phyloP scores from a whole-genome alignment of 2,797 vertebrate species.

The Podarcis siculus region DNA sequence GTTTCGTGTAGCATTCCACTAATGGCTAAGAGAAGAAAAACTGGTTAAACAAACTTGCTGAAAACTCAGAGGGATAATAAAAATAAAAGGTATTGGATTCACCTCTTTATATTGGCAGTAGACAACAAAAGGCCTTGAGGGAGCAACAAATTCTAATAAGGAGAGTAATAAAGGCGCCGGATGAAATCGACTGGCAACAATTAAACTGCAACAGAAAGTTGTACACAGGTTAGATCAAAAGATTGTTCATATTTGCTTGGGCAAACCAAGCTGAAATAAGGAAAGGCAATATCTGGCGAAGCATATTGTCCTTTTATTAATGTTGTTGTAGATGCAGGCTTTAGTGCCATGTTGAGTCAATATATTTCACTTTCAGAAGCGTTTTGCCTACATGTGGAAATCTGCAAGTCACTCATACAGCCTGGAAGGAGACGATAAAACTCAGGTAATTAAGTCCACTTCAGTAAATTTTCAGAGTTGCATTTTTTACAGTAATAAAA shows the following conservation, averaged over 20 bases:
- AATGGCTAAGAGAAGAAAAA: slow-evolving; percentile 82
- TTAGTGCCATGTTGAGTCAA: background rate
- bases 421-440: too few relatives aligned
- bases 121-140: slow-evolving; percentile 94
- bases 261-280: background rate
- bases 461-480: too few relatives aligned
- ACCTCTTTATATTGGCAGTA: slow-evolving; percentile 98
- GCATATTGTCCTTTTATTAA: background rate
- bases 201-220: slow-evolving; percentile 84
- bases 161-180: slow-evolving; percentile 87
- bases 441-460: too few relatives aligned
- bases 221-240: slow-evolving; percentile 30
- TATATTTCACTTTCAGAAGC: too few relatives aligned
- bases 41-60: background rate
- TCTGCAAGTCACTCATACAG: too few relatives aligned
- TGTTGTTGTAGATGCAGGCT: background rate
- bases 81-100: slow-evolving; percentile 47
- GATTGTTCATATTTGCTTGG: background rate
- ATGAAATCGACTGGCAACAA: slow-evolving; percentile 93
- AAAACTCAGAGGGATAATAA: background rate
- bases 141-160: slow-evolving; percentile 90
- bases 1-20: slow-evolving; percentile 93
- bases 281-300: background rate
- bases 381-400: too few relatives aligned
- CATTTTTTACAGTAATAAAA: too few relatives aligned